Percentiles rank a stretch among this genome's conserved stretches.
Conservation (phyloP, 2,113 vertebrate species). For the Tachycineta bicolor region DNA sequence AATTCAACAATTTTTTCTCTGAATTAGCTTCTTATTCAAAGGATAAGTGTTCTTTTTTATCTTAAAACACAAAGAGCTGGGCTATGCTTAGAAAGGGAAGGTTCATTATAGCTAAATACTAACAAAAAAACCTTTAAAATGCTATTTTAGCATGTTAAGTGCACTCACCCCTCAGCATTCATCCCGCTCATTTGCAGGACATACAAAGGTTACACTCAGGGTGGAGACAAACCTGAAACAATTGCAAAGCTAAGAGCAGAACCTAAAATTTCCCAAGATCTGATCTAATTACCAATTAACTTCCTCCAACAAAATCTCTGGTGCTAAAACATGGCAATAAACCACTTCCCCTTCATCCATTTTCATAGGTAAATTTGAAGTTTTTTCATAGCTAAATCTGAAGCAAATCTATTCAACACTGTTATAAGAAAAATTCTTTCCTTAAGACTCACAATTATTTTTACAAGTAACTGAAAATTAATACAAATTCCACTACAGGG, state of each 20-base stretch:
- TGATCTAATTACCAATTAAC: not conserved
- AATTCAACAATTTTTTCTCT: constrained; percentile 36
- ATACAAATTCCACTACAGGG: not conserved
- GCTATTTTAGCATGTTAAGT: not conserved
- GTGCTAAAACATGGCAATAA: not conserved
- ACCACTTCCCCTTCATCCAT: not conserved
- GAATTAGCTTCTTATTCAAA: constrained; percentile 54
- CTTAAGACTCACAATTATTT: not conserved
- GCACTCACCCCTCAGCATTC: not conserved
- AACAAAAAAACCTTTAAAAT: not conserved
- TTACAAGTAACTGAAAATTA: not conserved
- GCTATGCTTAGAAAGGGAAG: not conserved
- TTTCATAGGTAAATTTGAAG: not conserved
- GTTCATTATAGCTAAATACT: not conserved
- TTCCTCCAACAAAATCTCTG: not conserved
- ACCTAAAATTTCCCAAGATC: not conserved
- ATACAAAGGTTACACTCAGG: not conserved
- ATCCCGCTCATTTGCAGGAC: not conserved
- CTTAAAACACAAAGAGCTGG: not conserved
- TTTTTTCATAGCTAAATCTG: too few relatives aligned
- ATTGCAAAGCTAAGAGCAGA: not conserved
- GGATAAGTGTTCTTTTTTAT: not conserved
- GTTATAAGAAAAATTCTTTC: not conserved
- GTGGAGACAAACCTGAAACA: not conserved
- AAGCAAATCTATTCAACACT: not conserved